These are phyloP conservation scores for Drosophila tani DNA, from an alignment of 1,140 invertebrate species.

Conservation along the genomic window DNA sequence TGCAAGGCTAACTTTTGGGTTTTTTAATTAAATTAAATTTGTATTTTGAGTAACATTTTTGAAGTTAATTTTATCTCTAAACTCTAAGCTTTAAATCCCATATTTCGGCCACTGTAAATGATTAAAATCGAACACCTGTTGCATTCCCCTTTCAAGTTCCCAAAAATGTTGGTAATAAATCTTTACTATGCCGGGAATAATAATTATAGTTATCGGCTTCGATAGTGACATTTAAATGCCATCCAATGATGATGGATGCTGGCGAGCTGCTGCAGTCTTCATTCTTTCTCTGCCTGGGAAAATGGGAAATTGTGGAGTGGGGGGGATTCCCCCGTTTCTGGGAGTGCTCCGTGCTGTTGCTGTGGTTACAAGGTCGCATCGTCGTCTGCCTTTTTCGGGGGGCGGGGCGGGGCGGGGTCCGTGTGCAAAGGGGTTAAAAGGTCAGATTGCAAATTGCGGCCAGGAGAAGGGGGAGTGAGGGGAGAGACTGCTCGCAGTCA, in stretches of 20 bases:
- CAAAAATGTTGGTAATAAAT: conserved; percentile 11
- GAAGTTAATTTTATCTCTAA: no score
- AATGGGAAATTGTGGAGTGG: neutral
- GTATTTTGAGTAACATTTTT: no score
- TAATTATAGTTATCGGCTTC: conserved; percentile 12
- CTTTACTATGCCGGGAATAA: neutral
- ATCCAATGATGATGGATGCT: conserved; percentile 18
- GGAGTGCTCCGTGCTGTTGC: conserved; percentile 52
- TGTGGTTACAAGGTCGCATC: conserved; percentile 79
- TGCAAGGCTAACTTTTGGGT: no score
- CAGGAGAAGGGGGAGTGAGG: neutral
- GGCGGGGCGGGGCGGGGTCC: conserved; percentile 2
- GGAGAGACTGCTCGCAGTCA: conserved; percentile 32
- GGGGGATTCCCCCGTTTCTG: conserved; percentile 4
- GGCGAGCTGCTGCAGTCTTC: neutral
- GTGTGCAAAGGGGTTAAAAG: conserved; percentile 69
- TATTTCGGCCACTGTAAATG: neutral
- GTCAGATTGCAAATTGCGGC: conserved; percentile 78
- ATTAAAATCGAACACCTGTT: conserved; percentile 24
- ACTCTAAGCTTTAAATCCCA: neutral
- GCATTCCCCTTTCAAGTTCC: neutral
- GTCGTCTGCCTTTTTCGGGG: conserved; percentile 18
- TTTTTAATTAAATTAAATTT: no score
- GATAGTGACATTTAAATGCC: conserved; percentile 42
- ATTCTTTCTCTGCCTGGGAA: neutral